Evolutionary conservation across 2,113 vertebrate species (phyloP), one percentile per base, ranked within the genome.

Genomic region (Miniopterus natalensis): DNA sequence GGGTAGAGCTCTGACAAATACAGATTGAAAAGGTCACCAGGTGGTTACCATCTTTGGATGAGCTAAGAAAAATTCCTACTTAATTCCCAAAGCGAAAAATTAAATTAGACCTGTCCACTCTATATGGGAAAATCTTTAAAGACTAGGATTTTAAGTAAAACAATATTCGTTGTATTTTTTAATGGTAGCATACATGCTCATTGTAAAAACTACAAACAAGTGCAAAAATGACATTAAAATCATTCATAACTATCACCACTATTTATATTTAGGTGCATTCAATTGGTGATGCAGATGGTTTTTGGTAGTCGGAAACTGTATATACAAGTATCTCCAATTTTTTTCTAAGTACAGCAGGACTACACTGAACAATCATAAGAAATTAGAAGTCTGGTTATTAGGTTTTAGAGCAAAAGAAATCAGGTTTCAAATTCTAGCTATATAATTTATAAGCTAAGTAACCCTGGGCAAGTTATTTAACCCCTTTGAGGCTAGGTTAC

Each of bases 91-190:
- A 80, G 47, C 57, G 21, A 78, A 84, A 95, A 88, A 95, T 61
- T 86, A 81, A 77, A 70, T 87, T 49, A 92, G 18, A 81, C 20
- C 15, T 71, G 11, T 20, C 21, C 8, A 75, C 4, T 8, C 23
- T 75, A 61, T 17, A 73, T 23, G 23, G 40, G 11, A 70, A 74
- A 93, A 95, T 77, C 12, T 65, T 90, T n/a, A 47, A 74, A 83
- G 68, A 78, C 23, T 42, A 95, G 40, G 11, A 90, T 88, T 75
- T 95, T 77, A 90, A 61, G 17, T 59, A 91, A 85, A 79, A 78
- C 49, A 61, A 36, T 47, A 89, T 61, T 88, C 89, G 40, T 75
- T 90, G 21, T 6, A 65, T 78, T 45, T 55, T 20, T 3, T 57
- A 49, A 49, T n/a, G 29, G 47, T 20, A 95, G 79, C 23, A 88